Conservation (phyloP, 1,140 invertebrate species). For the Pentalonia nigronervosa region DNA sequence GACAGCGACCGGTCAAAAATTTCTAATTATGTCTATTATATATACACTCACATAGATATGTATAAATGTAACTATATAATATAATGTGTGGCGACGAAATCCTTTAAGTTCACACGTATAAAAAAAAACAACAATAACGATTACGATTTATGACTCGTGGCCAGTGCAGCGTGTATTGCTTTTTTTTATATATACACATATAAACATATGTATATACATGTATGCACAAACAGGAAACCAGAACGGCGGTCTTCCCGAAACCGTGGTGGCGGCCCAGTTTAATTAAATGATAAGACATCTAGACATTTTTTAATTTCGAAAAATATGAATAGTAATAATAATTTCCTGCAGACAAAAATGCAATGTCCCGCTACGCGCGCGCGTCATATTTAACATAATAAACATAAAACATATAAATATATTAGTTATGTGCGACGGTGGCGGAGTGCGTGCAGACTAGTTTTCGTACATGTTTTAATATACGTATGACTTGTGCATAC, state of each 20-base stretch:
- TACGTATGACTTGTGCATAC: background rate
- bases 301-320: constrained; percentile 55
- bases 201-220: background rate
- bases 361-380: constrained; percentile 33
- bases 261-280: constrained; percentile 38
- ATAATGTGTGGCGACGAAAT: background rate
- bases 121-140: constrained; percentile 39
- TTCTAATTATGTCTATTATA: background rate
- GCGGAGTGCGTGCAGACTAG: background rate
- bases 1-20: background rate
- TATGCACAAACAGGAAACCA: constrained; percentile 42
- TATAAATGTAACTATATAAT: background rate
- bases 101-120: constrained; percentile 18
- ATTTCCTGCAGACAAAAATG: constrained; percentile 37
- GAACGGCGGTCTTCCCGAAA: constrained; percentile 47
- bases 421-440: background rate
- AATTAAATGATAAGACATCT: constrained; percentile 58
- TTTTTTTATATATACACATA: background rate
- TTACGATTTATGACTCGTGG: constrained; percentile 45
- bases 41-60: background rate
- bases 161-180: background rate
- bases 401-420: background rate
- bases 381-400: background rate
- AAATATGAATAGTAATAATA: constrained; percentile 52
- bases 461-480: background rate